Evolutionary conservation across 2,113 vertebrate genomes (phyloP), one percentile per base, ranked within the genome.

Genomic region (Hippocampus comes): DNA sequence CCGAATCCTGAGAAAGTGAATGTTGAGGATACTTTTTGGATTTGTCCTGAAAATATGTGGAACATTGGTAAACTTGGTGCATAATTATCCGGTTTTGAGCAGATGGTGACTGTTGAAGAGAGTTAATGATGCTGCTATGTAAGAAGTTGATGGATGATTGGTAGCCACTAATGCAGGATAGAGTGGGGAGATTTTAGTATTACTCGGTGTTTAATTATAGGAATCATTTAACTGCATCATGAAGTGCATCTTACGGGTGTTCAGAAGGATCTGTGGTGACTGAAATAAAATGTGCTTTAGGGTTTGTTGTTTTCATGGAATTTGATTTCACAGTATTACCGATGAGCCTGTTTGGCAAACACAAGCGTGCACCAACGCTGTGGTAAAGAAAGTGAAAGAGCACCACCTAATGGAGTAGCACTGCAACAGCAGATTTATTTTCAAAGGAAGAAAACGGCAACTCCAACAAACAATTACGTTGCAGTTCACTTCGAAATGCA

Each of bases 81-180:
- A 83, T 67, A 78, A 81, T 85, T 76, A 80, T 81, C 81, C 72
- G 75, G 70, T 23, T 84, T 75, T 67, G 71, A 78, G 74, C 84
- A 87, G 83, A 87, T 87, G 81, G 86, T 64, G 72, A 72, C 74
- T 76, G 75, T 77, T 38, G 77, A 81, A 81, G 75, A 81, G 75
- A 76, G 71, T 73, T 67, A 67, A 63, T 17, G 21, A 69, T 77
- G 57, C 78, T 56, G 72, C 70, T 51, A 70, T 55, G 74, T 77
- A 56, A 71, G 76, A 72, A 59, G 66, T 57, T 43, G 9, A 57
- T 9, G 60, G 69, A 68, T 80, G 83, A 88, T 78, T 83, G 83
- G 75, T 72, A 82, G 71, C 67, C 72, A 71, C 59, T 64, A 65
- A 67, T 74, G 79, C 77, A 73, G 60, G 55, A 6, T 59, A 66